These are phyloP conservation scores for Heptranchias perlo DNA, from an alignment of 2,113 vertebrate genomes.

Conservation along the genomic window DNA sequence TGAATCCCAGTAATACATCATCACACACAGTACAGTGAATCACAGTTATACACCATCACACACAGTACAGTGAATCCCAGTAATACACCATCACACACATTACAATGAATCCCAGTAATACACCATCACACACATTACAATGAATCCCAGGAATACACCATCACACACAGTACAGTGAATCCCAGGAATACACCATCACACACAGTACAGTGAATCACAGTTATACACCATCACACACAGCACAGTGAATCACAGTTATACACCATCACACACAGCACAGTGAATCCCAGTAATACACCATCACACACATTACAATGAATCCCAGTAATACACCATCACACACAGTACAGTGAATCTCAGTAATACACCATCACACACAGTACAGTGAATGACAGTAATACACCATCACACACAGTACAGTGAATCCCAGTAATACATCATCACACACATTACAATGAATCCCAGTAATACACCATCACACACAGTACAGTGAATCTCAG, in stretches of 20 bases:
- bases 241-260: neutral
- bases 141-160: neutral
- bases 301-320: neutral
- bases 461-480: neutral
- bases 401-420: neutral
- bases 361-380: neutral
- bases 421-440: neutral
- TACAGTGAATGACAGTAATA: neutral
- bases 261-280: neutral
- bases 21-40: neutral
- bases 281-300: neutral
- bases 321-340: neutral
- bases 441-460: neutral
- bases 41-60: neutral
- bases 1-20: neutral
- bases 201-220: neutral
- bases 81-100: neutral
- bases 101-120: neutral
- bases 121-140: neutral
- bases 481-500: neutral
- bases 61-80: neutral
- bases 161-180: slow-evolving; percentile 3
- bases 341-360: neutral
- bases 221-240: neutral
- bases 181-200: neutral